Evolutionary conservation across 1,140 invertebrate species (phyloP).

Genomic region (Sitophilus oryzae): DNA sequence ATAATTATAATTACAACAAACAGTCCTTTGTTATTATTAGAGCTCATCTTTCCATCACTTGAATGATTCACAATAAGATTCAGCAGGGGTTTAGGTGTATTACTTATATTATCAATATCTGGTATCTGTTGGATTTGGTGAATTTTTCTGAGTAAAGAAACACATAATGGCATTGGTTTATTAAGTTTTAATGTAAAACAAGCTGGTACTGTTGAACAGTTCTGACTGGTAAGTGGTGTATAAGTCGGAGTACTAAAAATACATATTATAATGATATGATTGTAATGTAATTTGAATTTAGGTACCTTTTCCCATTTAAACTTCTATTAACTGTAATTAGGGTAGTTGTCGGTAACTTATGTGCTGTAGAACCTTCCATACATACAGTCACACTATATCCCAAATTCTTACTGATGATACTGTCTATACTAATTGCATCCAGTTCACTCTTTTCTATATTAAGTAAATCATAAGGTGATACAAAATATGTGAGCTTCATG

Average conservation of each 20-base stretch:
- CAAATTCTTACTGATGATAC: slow-evolving; percentile 62
- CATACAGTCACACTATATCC: slow-evolving; percentile 85
- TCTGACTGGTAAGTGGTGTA: slow-evolving; percentile 68
- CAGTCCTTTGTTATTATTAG: slow-evolving; percentile 64
- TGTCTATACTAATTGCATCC: slow-evolving; percentile 68
- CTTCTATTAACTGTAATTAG: slow-evolving; percentile 71
- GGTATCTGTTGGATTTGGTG: slow-evolving; percentile 66
- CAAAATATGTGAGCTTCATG: slow-evolving; percentile 91
- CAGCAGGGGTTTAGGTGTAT: slow-evolving; percentile 60
- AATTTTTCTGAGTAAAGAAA: slow-evolving; percentile 65
- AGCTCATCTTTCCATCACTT: slow-evolving; percentile 62
- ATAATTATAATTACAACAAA: slow-evolving; percentile 62
- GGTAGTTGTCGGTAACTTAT: slow-evolving; percentile 79
- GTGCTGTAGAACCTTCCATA: slow-evolving; percentile 80
- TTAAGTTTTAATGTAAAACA: slow-evolving; percentile 84
- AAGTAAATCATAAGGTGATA: slow-evolving; percentile 88
- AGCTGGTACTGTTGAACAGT: slow-evolving; percentile 83
- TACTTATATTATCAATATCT: slow-evolving; percentile 63
- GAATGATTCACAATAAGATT: slow-evolving; percentile 69
- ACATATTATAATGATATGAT: not conserved
- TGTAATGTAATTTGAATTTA: not conserved
- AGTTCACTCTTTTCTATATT: slow-evolving; percentile 68
- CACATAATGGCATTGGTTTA: slow-evolving; percentile 80
- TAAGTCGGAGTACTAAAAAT: slow-evolving; percentile 66
- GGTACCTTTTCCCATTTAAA: slow-evolving; percentile 69